Evolutionary conservation across 1,140 invertebrate species (phyloP).

Genomic region (Homalodisca vitripennis): DNA sequence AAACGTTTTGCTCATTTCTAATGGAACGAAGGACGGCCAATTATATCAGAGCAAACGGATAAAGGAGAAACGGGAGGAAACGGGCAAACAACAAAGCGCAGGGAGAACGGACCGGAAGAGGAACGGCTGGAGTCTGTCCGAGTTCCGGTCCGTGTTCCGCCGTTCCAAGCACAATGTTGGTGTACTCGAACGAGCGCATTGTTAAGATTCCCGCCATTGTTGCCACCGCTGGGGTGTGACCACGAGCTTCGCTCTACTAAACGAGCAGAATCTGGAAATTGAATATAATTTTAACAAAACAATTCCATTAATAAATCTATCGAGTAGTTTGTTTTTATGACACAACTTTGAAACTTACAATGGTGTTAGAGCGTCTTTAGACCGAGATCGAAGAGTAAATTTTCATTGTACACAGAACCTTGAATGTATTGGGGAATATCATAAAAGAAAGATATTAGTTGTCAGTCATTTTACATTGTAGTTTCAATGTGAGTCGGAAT

Average conservation of each 20-base stretch:
- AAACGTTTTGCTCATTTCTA: not conserved
- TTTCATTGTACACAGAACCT: too few species aligned
- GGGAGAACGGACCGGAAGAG: constrained; percentile 8
- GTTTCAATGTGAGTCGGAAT: too few species aligned
- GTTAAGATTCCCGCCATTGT: not conserved
- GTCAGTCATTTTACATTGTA: too few species aligned
- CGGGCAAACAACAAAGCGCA: constrained; percentile 17
- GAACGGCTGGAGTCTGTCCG: constrained; percentile 20
- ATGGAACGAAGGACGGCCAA: not conserved
- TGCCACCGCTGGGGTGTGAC: not conserved
- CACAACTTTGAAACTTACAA: too few species aligned
- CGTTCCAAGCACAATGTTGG: not conserved
- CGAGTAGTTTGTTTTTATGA: not conserved
- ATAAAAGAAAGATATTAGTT: too few species aligned
- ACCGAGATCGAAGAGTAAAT: too few species aligned
- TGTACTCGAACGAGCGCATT: too few species aligned
- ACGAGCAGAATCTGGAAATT: too few species aligned
- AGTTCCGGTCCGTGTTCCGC: constrained; percentile 18
- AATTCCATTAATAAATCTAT: not conserved
- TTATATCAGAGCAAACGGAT: not conserved
- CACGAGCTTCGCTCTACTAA: too few species aligned
- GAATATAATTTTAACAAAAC: too few species aligned
- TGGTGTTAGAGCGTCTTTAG: too few species aligned
- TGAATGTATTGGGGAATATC: too few species aligned
- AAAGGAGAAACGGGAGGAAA: not conserved